These are phyloP conservation scores for Patella pellucida DNA, from an alignment of 2,888 invertebrate genomes.

Conservation along the genomic window DNA sequence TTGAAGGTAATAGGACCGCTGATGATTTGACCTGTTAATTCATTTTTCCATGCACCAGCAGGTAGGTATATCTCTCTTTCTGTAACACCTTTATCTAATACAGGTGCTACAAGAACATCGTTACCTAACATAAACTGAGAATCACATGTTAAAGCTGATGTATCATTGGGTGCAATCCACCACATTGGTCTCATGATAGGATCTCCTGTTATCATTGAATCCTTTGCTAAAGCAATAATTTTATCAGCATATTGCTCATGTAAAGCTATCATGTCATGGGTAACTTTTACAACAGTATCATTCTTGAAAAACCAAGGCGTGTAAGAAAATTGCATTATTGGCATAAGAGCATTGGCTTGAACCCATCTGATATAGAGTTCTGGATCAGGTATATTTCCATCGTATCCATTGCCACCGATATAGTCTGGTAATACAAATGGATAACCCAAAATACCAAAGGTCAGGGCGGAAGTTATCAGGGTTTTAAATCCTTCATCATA, in stretches of 20 bases:
- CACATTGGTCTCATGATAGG: conserved; percentile 93
- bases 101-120: conserved; percentile 59
- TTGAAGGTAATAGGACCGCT: conserved; percentile 39
- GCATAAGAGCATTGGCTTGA: conserved; percentile 88
- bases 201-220: conserved; percentile 61
- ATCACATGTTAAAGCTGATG: conserved; percentile 83
- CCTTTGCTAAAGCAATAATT: conserved; percentile 1
- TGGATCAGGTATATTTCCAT: conserved; percentile 47
- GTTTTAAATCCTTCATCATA: conserved; percentile 80
- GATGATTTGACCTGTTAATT: conserved; percentile 29
- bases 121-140: conserved; percentile 71
- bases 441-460: conserved; percentile 82
- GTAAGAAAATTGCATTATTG: conserved; percentile 91
- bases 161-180: conserved; percentile 87
- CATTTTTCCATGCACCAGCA: conserved; percentile 44
- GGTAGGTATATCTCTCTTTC: conserved; percentile 55
- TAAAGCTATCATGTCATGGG: conserved; percentile 41
- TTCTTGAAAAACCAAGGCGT: conserved; percentile 90
- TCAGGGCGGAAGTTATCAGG: conserved; percentile 84
- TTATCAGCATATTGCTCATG: conserved; percentile 34
- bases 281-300: conserved; percentile 67
- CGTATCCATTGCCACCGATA: conserved; percentile 84
- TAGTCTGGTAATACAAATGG: conserved; percentile 92
- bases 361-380: conserved; percentile 83
- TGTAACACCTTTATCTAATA: conserved; percentile 51